Conservation (phyloP, 2,797 vertebrate species). For the Setipinna tenuifilis region DNA sequence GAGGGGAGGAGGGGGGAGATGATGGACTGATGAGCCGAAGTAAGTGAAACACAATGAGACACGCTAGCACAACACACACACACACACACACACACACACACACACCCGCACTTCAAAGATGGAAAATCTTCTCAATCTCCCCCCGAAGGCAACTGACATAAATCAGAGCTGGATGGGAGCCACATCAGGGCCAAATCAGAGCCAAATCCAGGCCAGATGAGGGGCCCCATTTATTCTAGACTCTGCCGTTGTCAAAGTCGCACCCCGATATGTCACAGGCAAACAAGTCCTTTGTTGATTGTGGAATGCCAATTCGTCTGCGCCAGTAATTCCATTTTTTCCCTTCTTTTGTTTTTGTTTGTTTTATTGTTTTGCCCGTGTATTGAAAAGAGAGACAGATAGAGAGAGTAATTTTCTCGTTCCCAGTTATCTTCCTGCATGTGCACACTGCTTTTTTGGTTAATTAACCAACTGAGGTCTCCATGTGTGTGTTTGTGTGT, state of each 20-base stretch:
- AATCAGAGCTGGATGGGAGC: neutral
- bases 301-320: conserved; percentile 60
- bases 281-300: conserved; percentile 50
- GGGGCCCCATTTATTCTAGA: neutral
- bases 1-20: neutral
- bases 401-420: conserved; percentile 38
- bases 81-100: conserved; percentile 27
- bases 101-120: neutral
- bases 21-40: neutral
- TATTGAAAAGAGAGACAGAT: conserved; percentile 37
- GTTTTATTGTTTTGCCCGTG: conserved; percentile 36
- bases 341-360: neutral
- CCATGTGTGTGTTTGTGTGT: conserved; percentile 54
- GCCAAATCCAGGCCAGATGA: neutral
- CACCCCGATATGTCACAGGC: conserved; percentile 38
- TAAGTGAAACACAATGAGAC: neutral
- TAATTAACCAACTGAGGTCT: conserved; percentile 75
- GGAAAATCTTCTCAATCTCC: neutral
- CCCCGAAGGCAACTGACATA: neutral
- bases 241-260: conserved; percentile 20
- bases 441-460: conserved; percentile 68
- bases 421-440: conserved; percentile 63
- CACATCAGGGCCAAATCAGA: neutral
- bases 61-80: neutral
- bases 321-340: conserved; percentile 21